A percentile compares a stretch with the other conserved stretches of the same genome.
Evolutionary conservation across 2,113 vertebrate species (phyloP).

Genomic region (Varanus komodoensis): DNA sequence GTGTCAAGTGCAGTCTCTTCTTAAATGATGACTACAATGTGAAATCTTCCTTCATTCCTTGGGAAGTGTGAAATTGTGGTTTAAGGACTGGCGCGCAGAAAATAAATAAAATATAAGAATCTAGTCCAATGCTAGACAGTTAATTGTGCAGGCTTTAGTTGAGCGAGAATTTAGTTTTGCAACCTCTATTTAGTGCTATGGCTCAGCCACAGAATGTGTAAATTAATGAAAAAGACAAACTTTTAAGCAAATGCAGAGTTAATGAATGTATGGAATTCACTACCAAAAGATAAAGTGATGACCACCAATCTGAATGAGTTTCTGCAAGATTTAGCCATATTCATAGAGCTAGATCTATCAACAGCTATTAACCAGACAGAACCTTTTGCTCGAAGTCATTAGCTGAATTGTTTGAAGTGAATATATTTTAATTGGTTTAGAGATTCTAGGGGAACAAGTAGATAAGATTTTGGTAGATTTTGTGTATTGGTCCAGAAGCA

Average conservation of each 20-base stretch:
- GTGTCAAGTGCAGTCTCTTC: background rate
- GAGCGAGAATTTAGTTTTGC: background rate
- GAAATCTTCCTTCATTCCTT: conserved; percentile 2
- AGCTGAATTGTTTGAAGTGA: no score
- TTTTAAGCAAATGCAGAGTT: background rate
- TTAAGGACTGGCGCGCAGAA: background rate
- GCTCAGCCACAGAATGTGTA: background rate
- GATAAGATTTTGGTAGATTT: no score
- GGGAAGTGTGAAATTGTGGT: conserved; percentile 1
- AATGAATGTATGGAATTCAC: background rate
- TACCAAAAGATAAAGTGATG: background rate
- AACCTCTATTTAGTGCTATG: background rate
- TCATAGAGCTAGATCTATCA: background rate
- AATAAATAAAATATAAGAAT: conserved; percentile 4
- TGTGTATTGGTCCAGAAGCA: no score
- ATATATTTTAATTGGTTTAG: no score
- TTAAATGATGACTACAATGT: background rate
- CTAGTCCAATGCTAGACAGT: background rate
- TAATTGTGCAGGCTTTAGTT: background rate
- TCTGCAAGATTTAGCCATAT: background rate
- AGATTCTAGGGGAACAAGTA: no score
- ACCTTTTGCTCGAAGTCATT: no score
- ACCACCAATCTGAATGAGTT: background rate
- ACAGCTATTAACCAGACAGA: background rate
- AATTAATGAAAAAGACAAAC: background rate